Evolutionary conservation across 2,797 vertebrate species (phyloP).

Genomic region (Myotis daubentonii): DNA sequence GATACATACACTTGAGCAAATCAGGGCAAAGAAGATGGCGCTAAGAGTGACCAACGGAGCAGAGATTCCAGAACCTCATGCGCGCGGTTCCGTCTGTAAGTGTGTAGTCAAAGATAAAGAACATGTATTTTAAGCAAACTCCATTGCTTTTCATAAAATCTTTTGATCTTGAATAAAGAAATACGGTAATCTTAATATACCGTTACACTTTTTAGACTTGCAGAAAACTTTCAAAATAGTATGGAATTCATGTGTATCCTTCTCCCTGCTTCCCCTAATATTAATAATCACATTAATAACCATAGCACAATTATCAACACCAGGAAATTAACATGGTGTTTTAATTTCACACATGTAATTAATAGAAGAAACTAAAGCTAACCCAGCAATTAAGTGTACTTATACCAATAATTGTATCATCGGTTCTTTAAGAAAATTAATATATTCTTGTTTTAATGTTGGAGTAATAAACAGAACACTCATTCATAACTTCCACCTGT

Average conservation of each 20-base stretch:
- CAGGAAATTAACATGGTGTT: constrained; percentile 23
- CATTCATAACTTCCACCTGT: background rate
- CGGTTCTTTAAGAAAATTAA: background rate
- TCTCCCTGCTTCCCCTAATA: background rate
- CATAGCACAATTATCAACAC: constrained; percentile 1
- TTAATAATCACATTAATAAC: background rate
- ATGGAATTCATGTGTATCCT: background rate
- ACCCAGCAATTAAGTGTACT: constrained; percentile 2
- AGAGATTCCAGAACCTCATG: background rate
- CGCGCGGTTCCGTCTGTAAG: constrained; percentile 8
- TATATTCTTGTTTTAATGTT: constrained; percentile 33
- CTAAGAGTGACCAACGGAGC: background rate
- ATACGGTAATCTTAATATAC: constrained; percentile 25
- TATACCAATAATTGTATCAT: constrained; percentile 5
- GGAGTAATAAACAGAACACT: constrained; percentile 23
- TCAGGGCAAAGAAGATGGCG: background rate
- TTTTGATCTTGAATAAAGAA: constrained; percentile 50
- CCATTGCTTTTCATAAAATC: constrained; percentile 28
- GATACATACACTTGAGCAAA: constrained; percentile 10
- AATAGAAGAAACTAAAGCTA: constrained; percentile 18
- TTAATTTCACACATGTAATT: constrained; percentile 30
- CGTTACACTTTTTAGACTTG: background rate
- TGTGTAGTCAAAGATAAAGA: background rate
- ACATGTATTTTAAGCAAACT: constrained; percentile 40
- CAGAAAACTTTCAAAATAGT: background rate